These are phyloP conservation scores for Drosophila nannoptera DNA, from an alignment of 1,140 invertebrate genomes.

Conservation along the genomic window DNA sequence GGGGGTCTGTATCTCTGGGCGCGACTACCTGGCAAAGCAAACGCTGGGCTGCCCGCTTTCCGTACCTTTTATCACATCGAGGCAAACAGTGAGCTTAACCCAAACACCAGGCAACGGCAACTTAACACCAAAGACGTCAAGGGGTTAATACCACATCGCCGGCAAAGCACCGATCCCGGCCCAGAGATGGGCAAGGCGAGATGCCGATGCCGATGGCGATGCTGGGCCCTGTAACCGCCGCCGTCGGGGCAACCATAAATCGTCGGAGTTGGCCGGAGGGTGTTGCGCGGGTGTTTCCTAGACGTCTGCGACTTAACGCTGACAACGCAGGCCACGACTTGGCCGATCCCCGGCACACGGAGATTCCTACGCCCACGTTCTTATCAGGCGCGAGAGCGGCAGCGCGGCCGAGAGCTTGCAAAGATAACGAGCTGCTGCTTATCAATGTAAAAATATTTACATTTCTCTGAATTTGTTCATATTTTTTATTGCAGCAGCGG, in stretches of 20 bases:
- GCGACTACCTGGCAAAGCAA: conserved; percentile 60
- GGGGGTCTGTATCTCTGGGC: conserved; percentile 3
- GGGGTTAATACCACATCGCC: conserved; percentile 66
- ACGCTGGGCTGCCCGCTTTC: conserved; percentile 32
- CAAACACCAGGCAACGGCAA: conserved; percentile 75
- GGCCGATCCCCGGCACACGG: conserved; percentile 17
- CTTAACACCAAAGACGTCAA: conserved; percentile 75
- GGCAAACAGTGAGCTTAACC: conserved; percentile 77
- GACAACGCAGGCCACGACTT: conserved; percentile 39
- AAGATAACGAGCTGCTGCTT: conserved; percentile 51
- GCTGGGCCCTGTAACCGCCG: conserved; percentile 34
- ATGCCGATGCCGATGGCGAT: conserved; percentile 9
- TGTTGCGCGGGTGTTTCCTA: conserved; percentile 5
- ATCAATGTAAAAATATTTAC: conserved; percentile 79
- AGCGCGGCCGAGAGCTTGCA: conserved; percentile 29
- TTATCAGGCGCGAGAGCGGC: conserved; percentile 43
- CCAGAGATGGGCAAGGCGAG: conserved; percentile 1
- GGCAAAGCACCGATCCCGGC: not conserved
- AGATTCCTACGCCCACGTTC: conserved; percentile 37
- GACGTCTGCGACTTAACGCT: conserved; percentile 45
- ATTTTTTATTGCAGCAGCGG: conserved; percentile 28
- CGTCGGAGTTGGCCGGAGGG: conserved; percentile 24
- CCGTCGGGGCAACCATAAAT: conserved; percentile 47
- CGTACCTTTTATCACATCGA: conserved; percentile 63
- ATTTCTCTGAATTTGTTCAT: conserved; percentile 66